Evolutionary conservation across 2,113 vertebrate species (phyloP), one percentile per base, ranked within the genome.

Genomic region (Halichoerus grypus): DNA sequence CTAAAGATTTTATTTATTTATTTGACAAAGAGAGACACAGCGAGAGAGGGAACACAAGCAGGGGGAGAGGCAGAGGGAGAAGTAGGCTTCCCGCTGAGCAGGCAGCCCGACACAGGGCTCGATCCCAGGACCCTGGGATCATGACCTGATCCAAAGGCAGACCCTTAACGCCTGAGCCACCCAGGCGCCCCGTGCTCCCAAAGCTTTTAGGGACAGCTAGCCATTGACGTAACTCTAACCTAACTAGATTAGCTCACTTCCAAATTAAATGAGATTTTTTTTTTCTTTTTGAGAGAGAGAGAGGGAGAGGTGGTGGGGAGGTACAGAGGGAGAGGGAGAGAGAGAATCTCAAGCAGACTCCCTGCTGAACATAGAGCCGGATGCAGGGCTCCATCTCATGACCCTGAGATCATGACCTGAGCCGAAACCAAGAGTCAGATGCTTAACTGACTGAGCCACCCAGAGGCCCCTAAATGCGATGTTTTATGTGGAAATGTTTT

Each of bases 211-310:
- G 69, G 65, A 18, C 14, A 39, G 22, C 39, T 7, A 15, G 21
- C 21, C 24, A 2, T 16, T 5, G 72, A 57, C 61, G 4, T 24
- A 3, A 19, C 7, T n/a, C n/a, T 0, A 42, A 5, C 18, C 33
- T 28, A 39, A 18, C 16, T 4, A 8, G 49, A 16, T 57, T 14
- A 53, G 42, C 80, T 49, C 4, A 1, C 53, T 88, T 88, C 22
- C 42, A 13, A 10, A 22, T 36, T 46, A 31, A 33, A 19, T 28
- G 18, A 9, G 55, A 15, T 9, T 2, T 46, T 46, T 22, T 72
- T 65, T 28, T 28, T 5, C 5, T 67, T n/a, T n/a, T 18, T n/a
- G 67, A 69, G 67, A n/a, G 11, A 67, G 6, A 8, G 13, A 19
- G 33, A n/a, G 67, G 33, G 16, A 69, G 16, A 19, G 33, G 65